A percentile compares a stretch with the other conserved stretches of the same genome.
Evolutionary conservation across 2,888 invertebrate genomes (phyloP).

Genomic region (Andrena hattorfiana): DNA sequence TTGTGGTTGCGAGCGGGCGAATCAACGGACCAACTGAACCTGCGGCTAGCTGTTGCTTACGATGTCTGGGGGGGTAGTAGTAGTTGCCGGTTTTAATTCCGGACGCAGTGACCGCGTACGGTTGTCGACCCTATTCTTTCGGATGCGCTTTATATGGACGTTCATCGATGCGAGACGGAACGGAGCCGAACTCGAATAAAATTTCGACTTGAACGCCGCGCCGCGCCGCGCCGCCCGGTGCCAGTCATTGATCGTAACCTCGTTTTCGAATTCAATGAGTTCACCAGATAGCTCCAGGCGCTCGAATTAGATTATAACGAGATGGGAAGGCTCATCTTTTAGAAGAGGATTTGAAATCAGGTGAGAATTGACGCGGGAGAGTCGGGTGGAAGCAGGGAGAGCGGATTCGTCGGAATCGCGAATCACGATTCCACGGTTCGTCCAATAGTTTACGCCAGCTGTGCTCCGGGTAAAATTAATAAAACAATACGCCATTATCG

Average conservation of each 20-base stretch:
- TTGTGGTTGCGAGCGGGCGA: slow-evolving; percentile 17
- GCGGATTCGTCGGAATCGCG: slow-evolving; percentile 12
- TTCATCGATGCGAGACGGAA: slow-evolving; percentile 52
- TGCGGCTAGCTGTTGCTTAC: slow-evolving; percentile 31
- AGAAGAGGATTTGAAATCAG: neutral
- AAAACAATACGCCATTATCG: slow-evolving; percentile 81
- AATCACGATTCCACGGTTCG: slow-evolving; percentile 55
- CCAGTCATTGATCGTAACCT: slow-evolving; percentile 28
- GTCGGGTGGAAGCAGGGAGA: neutral
- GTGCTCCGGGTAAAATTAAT: slow-evolving; percentile 74
- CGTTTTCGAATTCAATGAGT: neutral
- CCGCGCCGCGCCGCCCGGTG: slow-evolving; percentile 24
- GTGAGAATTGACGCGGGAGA: neutral
- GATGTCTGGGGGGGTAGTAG: slow-evolving; percentile 36
- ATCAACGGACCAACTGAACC: slow-evolving; percentile 25
- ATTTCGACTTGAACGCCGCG: neutral
- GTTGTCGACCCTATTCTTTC: slow-evolving; percentile 65
- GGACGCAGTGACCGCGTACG: slow-evolving; percentile 75
- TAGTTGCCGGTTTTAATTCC: slow-evolving; percentile 49
- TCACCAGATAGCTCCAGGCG: too few relatives aligned
- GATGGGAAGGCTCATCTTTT: too few relatives aligned
- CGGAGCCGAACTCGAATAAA: slow-evolving; percentile 34
- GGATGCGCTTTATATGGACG: slow-evolving; percentile 38
- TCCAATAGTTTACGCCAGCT: slow-evolving; percentile 10
- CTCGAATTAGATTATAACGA: too few relatives aligned